Evolutionary conservation across 2,113 vertebrate species (phyloP), one percentile per base, ranked within the genome.

Genomic region (Halichoerus grypus): DNA sequence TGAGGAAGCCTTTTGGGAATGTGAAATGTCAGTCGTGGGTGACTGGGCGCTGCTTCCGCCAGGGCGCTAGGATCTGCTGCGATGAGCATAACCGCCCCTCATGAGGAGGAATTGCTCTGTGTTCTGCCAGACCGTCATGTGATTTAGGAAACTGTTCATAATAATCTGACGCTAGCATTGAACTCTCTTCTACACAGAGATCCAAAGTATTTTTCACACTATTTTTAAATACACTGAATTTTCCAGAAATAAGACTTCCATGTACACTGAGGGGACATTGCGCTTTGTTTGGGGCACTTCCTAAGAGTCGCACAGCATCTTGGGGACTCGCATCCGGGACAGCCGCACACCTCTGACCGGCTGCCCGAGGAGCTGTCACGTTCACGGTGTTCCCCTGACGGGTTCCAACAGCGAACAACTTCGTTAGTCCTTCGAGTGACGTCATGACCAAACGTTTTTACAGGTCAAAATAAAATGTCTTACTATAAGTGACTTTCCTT

Each of bases 221-320:
- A 19, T 80, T 76, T 97, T 65, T 95, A 97, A 93, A 82, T 39
- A 46, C 24, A 63, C 13, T n/a, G 55, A 71, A 57, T 92, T 88
- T 83, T 79, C 49, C 74, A 95, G 55, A 95, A 87, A 74, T 74
- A 61, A 88, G 92, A 13, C 49, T 76, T 87, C 18, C 1, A 0
- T 55, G 49, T 92, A 55, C 65, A 91, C 12, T 22, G n/a, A 39
- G 15, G 22, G n/a, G 83, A 79, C 59, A 33, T 7, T 4, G 18
- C 10, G n/a, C 36, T 91, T 93, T 79, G 33, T 72, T 80, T 88
- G 42, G 51, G 33, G 9, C 9, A 21, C 18, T 74, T 81, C 57
- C 10, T 36, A 69, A 19, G 4, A 71, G 33, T 33, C 24, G 59
- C 22, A 21, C 3, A 55, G 12, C 46, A 18, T 21, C 67, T 88